These are phyloP conservation scores for Physocephala rufipes DNA, from an alignment of 2,888 invertebrate species.

Conservation along the genomic window DNA sequence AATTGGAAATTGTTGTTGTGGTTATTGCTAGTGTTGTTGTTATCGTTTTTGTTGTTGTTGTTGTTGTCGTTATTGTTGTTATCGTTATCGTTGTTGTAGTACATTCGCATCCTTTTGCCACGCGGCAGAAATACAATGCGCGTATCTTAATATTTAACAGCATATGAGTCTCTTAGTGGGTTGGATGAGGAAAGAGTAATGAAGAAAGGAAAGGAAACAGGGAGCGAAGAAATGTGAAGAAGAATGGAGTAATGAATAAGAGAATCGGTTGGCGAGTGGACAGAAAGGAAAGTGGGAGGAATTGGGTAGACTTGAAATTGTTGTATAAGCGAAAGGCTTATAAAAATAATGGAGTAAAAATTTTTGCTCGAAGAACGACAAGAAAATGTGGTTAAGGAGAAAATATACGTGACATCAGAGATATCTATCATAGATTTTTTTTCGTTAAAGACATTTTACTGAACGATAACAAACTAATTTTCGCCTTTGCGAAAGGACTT, in stretches of 20 bases:
- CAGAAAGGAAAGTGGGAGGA: background rate
- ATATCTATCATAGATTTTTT: too few relatives aligned
- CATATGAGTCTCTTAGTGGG: too few relatives aligned
- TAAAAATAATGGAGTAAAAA: too few relatives aligned
- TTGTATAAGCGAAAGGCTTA: too few relatives aligned
- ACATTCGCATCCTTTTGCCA: background rate
- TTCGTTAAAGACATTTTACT: background rate
- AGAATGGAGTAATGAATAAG: too few relatives aligned
- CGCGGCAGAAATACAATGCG: too few relatives aligned
- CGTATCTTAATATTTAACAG: too few relatives aligned
- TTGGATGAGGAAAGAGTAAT: slow-evolving; percentile 35
- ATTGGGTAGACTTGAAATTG: background rate
- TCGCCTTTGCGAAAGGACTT: background rate
- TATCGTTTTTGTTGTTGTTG: background rate
- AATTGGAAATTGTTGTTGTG: slow-evolving; percentile 57
- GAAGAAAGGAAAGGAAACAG: background rate
- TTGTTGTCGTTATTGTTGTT: background rate
- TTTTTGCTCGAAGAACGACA: too few relatives aligned
- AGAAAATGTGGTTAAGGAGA: too few relatives aligned
- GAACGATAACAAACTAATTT: background rate
- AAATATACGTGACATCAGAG: too few relatives aligned
- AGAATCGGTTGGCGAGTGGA: background rate
- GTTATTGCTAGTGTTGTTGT: slow-evolving; percentile 16
- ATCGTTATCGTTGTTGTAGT: background rate
- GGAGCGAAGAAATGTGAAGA: background rate